Evolutionary conservation across 2,113 vertebrate species (phyloP), one percentile per base, ranked within the genome.

Genomic region (Nestor notabilis): DNA sequence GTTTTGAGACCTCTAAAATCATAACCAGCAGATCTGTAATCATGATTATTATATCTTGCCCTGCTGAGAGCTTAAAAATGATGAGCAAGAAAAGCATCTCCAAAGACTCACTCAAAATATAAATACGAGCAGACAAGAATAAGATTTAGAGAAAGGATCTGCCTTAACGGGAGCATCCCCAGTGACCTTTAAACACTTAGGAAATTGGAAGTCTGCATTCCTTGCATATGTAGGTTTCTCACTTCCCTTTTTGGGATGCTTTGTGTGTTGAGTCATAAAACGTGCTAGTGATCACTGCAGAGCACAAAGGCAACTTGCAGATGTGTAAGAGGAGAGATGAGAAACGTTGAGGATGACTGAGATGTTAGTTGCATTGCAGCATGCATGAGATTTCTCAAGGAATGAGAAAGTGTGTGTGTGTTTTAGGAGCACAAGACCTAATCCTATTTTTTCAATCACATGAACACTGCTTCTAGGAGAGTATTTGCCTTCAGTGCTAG

Each of bases 401-500:
- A 93, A 29, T 37, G 63, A 76, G 52, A 17, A 79, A 19, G 33
- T 10, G 29, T 8, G 9, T 12, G 12, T 8, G 10, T 12, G 12
- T 44, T 63, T 44, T 63, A 29, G 35, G 41, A 87, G 56, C 41
- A 1, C 49, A 60, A 90, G 29, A 66, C 41, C 27, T 82, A 78
- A 95, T 91, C 71, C 52, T 16, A 37, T 93, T 87, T 68, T 63
- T 69, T 79, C 56, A 71, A 3, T 90, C 82, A 63, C 13, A 27
- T 0, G 4, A 79, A 21, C 0, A 0, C 81, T 58, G 44, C 75
- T 76, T 61, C 44, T 2, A 2, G 70, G 44, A 53, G 28, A 75
- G 27, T 9, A 2, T 23, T 68, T 70, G 14, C 46, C 65, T 85
- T 53, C 60, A 23, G 29, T 35, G 65, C 43, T 63, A 17, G 20